Base-by-base conservation (phyloP, 2,888 invertebrate genomes). In the Agrochola litura region DNA sequence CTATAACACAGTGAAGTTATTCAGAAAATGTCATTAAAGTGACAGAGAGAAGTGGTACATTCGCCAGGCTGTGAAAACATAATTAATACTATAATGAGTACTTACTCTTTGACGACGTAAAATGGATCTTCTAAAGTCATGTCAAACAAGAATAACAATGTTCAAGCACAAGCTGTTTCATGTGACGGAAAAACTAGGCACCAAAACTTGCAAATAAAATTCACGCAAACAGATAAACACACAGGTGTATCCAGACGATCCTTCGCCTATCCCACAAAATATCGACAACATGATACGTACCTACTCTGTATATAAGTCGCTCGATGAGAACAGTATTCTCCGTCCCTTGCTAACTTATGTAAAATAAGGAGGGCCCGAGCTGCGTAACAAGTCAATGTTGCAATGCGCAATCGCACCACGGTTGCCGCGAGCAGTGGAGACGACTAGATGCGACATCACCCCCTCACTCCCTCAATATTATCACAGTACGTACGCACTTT, bases 111-210 rank as follows among this genome's bases (percentile, higher is more conserved):
- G 91, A 99, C 99, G 96, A 99, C 99, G 97, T 99, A 99, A 97
- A 99, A 99, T 89, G 99, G 99, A 97, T 99, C 99, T 97, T 99
- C 99, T 97, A 99, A 98, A 97, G 99, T 99, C 99, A 99, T 99
- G 98, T 97, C 98, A 98, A 97, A 97, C 92, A 95, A 93, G 91
- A 95, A 91, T 82, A 90, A 90, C 86, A 88, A 89, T 86, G 89
- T 84, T 79, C 89, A 89, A 90, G 85, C 87, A 83, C 89, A 91
- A 93, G 88, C 87, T 88, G 91, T 92, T 89, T 91, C 96, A 96
- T 96, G 93, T 92, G 95, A 94, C 87, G 89, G 75, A 79, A 77
- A 77, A 82, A 83, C 63, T 74, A 71, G 77, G 72, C 87, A 89
- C 88, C 75, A 82, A 84, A 79, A 86, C 72, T 85, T 79, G 78